Percentiles rank a stretch among this genome's conserved stretches.
phyloP scores from a whole-genome alignment of 92 coral and sea anemone genomes.

The Zoanthus sansibaricus region DNA sequence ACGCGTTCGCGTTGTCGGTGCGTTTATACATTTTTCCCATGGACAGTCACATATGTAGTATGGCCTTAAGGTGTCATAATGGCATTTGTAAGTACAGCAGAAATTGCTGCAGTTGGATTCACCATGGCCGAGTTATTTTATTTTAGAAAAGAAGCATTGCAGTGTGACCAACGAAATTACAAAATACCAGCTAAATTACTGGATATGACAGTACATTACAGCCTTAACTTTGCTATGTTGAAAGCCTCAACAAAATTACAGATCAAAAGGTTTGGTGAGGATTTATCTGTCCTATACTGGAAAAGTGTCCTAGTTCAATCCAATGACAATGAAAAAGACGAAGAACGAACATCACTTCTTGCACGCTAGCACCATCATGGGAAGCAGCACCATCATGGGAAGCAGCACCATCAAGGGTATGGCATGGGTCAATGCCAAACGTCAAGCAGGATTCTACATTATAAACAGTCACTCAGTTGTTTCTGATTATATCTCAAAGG shows the following conservation, averaged over 20 bases:
- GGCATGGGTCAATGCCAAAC: constrained; percentile 9
- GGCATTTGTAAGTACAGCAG: constrained; percentile 12
- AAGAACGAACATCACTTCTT: constrained; percentile 13
- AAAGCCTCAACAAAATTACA: no score
- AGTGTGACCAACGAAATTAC: constrained; percentile 3
- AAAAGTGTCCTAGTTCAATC: no score
- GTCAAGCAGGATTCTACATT: constrained; percentile 23
- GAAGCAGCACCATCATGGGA: constrained; percentile 30
- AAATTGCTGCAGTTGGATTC: constrained; percentile 6
- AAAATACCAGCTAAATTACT: neutral
- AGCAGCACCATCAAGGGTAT: constrained; percentile 34
- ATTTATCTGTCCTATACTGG: no score
- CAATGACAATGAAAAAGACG: no score
- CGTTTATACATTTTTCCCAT: no score
- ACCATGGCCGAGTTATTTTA: constrained; percentile 17
- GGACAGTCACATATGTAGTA: no score
- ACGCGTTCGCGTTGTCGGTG: no score
- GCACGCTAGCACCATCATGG: neutral
- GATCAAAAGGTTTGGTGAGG: no score
- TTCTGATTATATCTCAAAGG: neutral
- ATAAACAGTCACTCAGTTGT: constrained; percentile 16
- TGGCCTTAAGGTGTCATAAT: neutral
- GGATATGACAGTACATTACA: constrained; percentile 7
- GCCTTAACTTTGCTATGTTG: constrained; percentile 10
- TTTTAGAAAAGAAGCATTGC: constrained; percentile 16